These are phyloP conservation scores for Tachina fera DNA, from an alignment of 2,888 invertebrate genomes.

Conservation along the genomic window DNA sequence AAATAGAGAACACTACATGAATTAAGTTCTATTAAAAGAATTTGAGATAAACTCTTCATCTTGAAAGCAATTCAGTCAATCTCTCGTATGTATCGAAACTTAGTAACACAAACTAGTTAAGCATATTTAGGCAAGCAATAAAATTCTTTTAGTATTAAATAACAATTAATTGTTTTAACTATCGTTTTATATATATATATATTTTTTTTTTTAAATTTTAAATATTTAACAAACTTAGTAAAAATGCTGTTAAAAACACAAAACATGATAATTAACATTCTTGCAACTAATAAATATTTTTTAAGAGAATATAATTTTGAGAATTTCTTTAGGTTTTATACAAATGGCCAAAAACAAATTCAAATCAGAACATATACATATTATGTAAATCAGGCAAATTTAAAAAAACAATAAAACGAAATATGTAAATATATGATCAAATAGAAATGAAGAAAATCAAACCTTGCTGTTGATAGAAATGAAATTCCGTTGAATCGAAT, in stretches of 20 bases:
- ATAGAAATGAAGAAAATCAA: slow-evolving; percentile 75
- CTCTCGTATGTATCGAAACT: neutral
- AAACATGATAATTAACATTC: slow-evolving; percentile 18
- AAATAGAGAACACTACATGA: too few species aligned
- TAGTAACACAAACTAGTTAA: slow-evolving; percentile 23
- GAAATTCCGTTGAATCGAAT: slow-evolving; percentile 86
- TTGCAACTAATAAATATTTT: slow-evolving; percentile 22
- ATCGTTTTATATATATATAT: neutral
- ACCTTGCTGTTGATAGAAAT: slow-evolving; percentile 82
- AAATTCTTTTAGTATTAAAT: slow-evolving; percentile 12
- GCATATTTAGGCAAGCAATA: slow-evolving; percentile 17
- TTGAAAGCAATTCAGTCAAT: neutral
- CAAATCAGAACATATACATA: slow-evolving; percentile 1
- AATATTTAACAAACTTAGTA: slow-evolving; percentile 28
- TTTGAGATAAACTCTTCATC: neutral
- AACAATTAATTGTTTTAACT: slow-evolving; percentile 14
- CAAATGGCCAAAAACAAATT: slow-evolving; percentile 16
- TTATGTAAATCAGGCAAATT: slow-evolving; percentile 46
- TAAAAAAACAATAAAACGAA: slow-evolving; percentile 61
- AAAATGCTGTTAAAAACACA: slow-evolving; percentile 53
- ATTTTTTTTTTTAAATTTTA: neutral
- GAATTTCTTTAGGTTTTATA: slow-evolving; percentile 35
- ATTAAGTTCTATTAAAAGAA: too few species aligned
- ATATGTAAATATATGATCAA: slow-evolving; percentile 22
- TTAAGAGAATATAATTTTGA: slow-evolving; percentile 22